Base-by-base conservation (phyloP, 1,140 invertebrate genomes). In the Cherax quadricarinatus region DNA sequence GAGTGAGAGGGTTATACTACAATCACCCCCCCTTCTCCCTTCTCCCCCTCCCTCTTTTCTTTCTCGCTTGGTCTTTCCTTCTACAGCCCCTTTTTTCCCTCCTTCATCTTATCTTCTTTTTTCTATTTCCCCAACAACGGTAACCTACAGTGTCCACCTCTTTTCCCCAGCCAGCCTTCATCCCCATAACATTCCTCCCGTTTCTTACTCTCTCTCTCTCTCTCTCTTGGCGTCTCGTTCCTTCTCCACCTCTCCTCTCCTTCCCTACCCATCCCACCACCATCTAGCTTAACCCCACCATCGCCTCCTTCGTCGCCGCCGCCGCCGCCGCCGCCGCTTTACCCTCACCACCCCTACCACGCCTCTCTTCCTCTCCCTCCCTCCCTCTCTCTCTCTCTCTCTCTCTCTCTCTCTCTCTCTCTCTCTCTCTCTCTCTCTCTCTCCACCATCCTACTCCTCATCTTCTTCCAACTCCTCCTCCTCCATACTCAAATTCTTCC, bases 1-100 rank as follows among this genome's bases (percentile, higher is more conserved):
- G 86, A 88, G 86, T 88, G 83, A 88, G 86, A 49, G 24, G 51
- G 30, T 83, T 83, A 83, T 57, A 83, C 51, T 83, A 83, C 57
- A 41, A 49, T 21, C 73, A 48, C 57, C 49, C 86, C 60, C 83
- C 24, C 83, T 70, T 60, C 60, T 7, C 48, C n/a, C 57, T 60
- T 66, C 24, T 60, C 66, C 48, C 41, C 24, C 48, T 79, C 57
- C 51, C 78, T 79, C 51, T 49, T 48, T 80, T 41, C 86, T 60
- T 88, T 53, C 51, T 83, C 57, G 7, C 51, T 30, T 53, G 6
- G 30, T 18, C 14, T 51, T 51, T 51, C 48, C 53, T 81, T 41
- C 57, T 57, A n/a, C 49, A 24, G 81, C 57, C 49, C 30, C 21
- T 79, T 79, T 79, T 7, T 0, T 12, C 51, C 51, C 5, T 51